These are phyloP conservation scores for Neoniphon sammara DNA, from an alignment of 2,797 vertebrate genomes.

Conservation along the genomic window DNA sequence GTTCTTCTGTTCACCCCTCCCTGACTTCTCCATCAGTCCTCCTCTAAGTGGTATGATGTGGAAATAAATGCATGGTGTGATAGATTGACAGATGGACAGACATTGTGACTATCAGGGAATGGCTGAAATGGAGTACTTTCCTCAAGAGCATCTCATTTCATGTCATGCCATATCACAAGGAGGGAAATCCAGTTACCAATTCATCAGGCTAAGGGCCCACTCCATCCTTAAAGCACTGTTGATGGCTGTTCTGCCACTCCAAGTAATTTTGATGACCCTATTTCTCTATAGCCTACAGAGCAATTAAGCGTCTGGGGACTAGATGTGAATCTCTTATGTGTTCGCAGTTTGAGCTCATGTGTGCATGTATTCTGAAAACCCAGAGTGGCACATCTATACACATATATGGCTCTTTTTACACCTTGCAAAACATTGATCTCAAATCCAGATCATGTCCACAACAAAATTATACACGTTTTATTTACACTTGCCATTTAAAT, in stretches of 20 bases:
- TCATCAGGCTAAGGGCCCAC: conserved; percentile 3
- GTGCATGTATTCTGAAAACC: neutral
- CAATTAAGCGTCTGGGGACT: neutral
- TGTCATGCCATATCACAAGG: neutral
- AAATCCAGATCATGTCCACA: no score
- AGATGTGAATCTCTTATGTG: neutral
- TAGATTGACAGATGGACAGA: neutral
- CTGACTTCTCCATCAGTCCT: neutral
- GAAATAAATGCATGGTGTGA: neutral
- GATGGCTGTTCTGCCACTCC: conserved; percentile 1
- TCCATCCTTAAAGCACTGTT: conserved; percentile 1
- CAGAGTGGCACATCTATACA: neutral
- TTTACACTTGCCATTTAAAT: no score
- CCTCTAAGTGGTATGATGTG: neutral
- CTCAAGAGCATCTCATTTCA: neutral
- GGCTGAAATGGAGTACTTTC: neutral
- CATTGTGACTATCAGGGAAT: neutral
- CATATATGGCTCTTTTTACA: neutral
- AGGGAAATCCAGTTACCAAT: neutral
- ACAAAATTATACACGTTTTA: no score
- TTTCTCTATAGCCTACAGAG: neutral
- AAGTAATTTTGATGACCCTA: neutral
- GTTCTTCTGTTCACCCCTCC: no score
- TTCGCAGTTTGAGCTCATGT: neutral
- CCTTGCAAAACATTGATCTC: no score